These are phyloP conservation scores for Heliconius eleuchia DNA, from an alignment of 1,140 invertebrate species.

Conservation along the genomic window DNA sequence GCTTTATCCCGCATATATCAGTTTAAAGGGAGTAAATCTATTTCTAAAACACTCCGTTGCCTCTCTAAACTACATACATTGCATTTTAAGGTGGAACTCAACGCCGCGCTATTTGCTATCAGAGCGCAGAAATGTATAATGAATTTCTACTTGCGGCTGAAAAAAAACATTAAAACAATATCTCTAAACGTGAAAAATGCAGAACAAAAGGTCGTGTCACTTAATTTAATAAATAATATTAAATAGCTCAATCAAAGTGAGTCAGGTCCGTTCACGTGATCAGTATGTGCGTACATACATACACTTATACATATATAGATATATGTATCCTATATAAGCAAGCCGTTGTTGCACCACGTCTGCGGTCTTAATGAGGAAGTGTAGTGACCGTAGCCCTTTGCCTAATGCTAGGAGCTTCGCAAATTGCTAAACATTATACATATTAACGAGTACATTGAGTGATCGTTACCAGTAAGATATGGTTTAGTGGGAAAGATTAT, in stretches of 20 bases:
- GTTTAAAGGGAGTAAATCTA: too few species aligned
- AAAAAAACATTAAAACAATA: not conserved
- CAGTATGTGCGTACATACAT: constrained; percentile 32
- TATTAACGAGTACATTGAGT: not conserved
- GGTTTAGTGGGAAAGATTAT: too few species aligned
- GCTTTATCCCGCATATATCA: too few species aligned
- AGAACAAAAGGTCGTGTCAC: too few species aligned
- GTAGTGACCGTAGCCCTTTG: constrained; percentile 30
- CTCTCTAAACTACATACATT: too few species aligned
- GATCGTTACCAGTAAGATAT: too few species aligned
- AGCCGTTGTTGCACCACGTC: constrained; percentile 22
- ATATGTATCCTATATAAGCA: not conserved
- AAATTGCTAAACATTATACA: not conserved
- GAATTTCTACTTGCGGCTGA: not conserved
- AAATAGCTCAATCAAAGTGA: not conserved
- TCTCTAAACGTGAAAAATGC: too few species aligned
- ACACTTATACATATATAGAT: not conserved
- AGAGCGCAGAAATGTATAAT: too few species aligned
- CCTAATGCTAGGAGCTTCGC: constrained; percentile 9
- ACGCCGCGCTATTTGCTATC: not conserved
- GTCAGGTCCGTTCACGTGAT: constrained; percentile 14
- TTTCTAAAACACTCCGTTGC: too few species aligned
- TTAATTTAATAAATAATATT: not conserved
- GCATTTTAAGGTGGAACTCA: not conserved
- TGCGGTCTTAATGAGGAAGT: constrained; percentile 40